A percentile compares a stretch with the other conserved stretches of the same genome.
Evolutionary conservation across 2,888 invertebrate genomes (phyloP).

Genomic region (Tanypteryx hageni): DNA sequence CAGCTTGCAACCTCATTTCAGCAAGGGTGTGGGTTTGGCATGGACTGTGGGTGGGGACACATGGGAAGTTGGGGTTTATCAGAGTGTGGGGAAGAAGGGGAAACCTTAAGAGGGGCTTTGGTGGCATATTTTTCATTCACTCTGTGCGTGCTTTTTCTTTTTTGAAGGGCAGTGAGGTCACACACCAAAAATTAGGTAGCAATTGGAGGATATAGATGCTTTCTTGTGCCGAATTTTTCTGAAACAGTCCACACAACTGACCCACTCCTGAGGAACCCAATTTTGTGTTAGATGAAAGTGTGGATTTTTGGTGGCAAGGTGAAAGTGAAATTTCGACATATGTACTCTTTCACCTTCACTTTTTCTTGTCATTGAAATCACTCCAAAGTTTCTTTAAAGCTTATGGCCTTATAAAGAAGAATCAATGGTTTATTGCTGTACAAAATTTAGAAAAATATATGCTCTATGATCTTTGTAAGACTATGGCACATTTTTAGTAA

Average conservation of each 20-base stretch:
- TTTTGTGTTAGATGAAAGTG: slow-evolving; percentile 10
- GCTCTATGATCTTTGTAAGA: too few relatives aligned
- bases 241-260: too few relatives aligned
- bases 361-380: slow-evolving; percentile 3
- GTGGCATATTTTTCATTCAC: background rate
- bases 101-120: background rate
- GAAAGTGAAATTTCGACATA: slow-evolving; percentile 40
- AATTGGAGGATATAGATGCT: background rate
- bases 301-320: background rate
- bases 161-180: slow-evolving; percentile 19
- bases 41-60: background rate
- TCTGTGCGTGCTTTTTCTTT: background rate
- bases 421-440: too few relatives aligned
- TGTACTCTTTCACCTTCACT: background rate
- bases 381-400: background rate
- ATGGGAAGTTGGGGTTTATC: background rate
- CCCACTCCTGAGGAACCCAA: background rate
- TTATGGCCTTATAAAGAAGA: too few relatives aligned
- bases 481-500: too few relatives aligned
- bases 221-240: background rate
- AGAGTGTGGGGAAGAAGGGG: background rate
- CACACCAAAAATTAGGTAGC: background rate
- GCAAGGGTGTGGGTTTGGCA: slow-evolving; percentile 3
- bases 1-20: slow-evolving; percentile 48
- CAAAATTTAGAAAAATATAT: too few relatives aligned